Evolutionary conservation across 2,888 invertebrate species (phyloP), one percentile per base, ranked within the genome.

Genomic region (Euproctis similis): DNA sequence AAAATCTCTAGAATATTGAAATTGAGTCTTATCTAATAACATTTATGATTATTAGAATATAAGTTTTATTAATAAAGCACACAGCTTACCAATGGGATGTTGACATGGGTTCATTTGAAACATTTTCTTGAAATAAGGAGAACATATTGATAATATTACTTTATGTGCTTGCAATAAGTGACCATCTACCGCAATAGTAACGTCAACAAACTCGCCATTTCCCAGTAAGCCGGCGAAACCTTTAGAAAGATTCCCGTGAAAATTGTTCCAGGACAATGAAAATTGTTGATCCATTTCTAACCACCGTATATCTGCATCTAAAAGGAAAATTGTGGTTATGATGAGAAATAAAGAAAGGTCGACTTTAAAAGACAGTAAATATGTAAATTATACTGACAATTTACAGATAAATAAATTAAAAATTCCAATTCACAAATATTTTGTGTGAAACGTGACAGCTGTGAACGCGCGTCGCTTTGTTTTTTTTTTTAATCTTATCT

Each of bases 181-280:
- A 17, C 90, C 90, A 53, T 89, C 89, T 46, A 87, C 87, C 13
- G 88, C 88, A 36, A 88, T 75, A 34, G 88, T 88, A 28, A 88
- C 88, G 63, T 88, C 88, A 13, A 88, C 88, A 39, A 88, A 84
- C 58, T 87, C 86, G 50, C 87, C 84, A 57, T 85, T 87, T 44
- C 86, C 86, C 39, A 88, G 67, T 58, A 88, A 72, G 56, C 85
- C 85, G 67, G 87, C 86, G 54, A 90, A 89, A 34, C 89, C 90
- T 59, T 87, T 86, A 50, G 89, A 87, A 53, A 90, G 82, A 63
- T 90, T 90, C 42, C 88, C 88, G 72, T 89, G 89, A 84, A 90
- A 90, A 76, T 90, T 90, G 65, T 90, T 90, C 90, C 90, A 90
- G 65, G 89, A 88, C 69, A 90, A 82, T 65, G 90, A 90, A 65